phyloP scores from a whole-genome alignment of 2,888 invertebrate genomes.

The Pseudococcus viburni region DNA sequence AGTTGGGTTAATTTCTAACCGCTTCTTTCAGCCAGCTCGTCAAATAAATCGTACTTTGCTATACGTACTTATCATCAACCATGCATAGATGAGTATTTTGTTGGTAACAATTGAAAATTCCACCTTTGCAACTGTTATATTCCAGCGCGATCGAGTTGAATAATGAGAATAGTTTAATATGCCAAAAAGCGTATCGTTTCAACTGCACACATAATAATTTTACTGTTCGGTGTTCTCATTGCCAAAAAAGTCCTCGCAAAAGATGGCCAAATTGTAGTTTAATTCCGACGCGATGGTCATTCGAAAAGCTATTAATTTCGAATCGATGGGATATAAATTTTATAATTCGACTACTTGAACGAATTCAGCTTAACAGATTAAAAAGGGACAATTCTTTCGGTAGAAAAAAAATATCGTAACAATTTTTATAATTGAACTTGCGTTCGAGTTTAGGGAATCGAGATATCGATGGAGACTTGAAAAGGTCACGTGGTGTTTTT shows the following conservation, averaged over 20 bases:
- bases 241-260: constrained; percentile 21
- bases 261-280: constrained; percentile 2
- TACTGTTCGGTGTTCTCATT: neutral
- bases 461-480: no score
- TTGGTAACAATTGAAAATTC: constrained; percentile 7
- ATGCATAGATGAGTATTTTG: neutral
- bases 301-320: neutral
- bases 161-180: constrained; percentile 12
- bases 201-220: neutral
- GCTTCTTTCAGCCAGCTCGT: neutral
- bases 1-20: constrained; percentile 19
- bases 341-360: neutral
- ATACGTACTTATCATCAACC: neutral
- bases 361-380: neutral
- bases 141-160: neutral
- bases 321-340: neutral
- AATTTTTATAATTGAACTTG: neutral
- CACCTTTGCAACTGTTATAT: constrained; percentile 20
- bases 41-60: neutral
- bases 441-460: no score
- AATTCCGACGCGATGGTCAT: neutral
- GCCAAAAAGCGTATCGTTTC: neutral
- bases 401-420: neutral
- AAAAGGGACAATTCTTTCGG: neutral
- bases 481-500: no score